Evolutionary conservation across 37 sponge, comb jelly and placozoan species (phyloP).

Genomic region (Dysidea cf. avara): DNA sequence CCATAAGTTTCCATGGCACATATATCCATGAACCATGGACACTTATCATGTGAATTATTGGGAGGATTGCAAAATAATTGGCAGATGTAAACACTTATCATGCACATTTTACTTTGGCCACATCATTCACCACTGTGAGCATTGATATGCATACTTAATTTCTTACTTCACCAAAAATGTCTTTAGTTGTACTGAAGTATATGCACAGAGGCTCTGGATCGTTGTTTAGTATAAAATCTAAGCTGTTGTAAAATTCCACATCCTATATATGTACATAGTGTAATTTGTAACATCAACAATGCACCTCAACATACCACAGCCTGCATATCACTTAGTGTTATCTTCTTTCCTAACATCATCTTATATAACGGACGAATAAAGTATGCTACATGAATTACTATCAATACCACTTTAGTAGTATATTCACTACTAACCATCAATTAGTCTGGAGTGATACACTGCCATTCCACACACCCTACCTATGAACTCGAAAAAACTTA

Average conservation of each 20-base stretch:
- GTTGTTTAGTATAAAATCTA: slow-evolving; percentile 93
- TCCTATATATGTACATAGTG: too few relatives aligned
- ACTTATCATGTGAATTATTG: too few relatives aligned
- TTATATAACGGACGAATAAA: neutral
- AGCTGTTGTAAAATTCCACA: slow-evolving; percentile 85
- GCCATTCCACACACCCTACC: slow-evolving; percentile 98
- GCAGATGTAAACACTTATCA: too few relatives aligned
- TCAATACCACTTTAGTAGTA: neutral
- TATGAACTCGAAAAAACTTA: slow-evolving; percentile 89
- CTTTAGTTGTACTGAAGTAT: slow-evolving; percentile 76
- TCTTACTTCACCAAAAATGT: slow-evolving; percentile 87
- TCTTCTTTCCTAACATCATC: neutral
- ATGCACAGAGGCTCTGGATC: slow-evolving; percentile 94
- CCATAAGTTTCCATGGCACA: too few relatives aligned
- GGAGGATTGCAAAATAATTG: too few relatives aligned
- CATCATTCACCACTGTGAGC: too few relatives aligned
- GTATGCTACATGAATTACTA: neutral
- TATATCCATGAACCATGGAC: too few relatives aligned
- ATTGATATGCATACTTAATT: neutral
- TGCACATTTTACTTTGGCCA: too few relatives aligned
- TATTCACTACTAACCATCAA: slow-evolving; percentile 82
- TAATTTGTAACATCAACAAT: too few relatives aligned
- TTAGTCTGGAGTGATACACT: slow-evolving; percentile 90
- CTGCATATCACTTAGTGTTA: neutral
- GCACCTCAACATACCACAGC: neutral